Percentiles rank a stretch among this genome's conserved stretches.
phyloP scores from a whole-genome alignment of 64 coral and sea anemone species.

The Catalaphyllia jardinei region DNA sequence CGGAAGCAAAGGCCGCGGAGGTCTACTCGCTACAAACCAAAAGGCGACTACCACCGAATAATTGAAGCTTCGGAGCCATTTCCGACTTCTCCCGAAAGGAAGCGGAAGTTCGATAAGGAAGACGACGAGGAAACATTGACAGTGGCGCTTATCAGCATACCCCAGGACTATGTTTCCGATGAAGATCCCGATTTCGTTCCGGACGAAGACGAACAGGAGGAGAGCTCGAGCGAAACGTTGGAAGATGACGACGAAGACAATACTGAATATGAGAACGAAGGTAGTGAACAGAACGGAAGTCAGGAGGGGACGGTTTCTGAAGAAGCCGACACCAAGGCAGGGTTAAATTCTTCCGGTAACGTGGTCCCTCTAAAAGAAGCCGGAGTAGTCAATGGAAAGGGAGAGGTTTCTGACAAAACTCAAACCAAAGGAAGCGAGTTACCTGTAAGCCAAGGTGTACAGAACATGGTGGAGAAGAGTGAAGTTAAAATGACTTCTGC shows the following conservation, averaged over 20 bases:
- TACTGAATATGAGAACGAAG: background rate
- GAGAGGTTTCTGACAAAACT: background rate
- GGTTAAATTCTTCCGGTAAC: background rate
- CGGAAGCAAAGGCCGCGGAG: conserved; percentile 5
- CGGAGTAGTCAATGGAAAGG: background rate
- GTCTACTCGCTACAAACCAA: conserved; percentile 9
- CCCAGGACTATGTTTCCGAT: conserved; percentile 3
- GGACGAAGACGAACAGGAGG: background rate
- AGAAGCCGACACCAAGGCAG: background rate
- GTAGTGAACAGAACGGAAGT: background rate
- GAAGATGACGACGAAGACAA: conserved; percentile 13
- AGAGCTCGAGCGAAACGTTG: background rate
- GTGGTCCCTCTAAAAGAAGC: background rate
- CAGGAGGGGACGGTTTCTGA: background rate
- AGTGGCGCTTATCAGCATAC: conserved; percentile 9
- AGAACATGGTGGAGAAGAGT: background rate
- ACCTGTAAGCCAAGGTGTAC: background rate
- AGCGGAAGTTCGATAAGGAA: conserved; percentile 19
- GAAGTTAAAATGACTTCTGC: background rate
- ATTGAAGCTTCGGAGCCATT: conserved; percentile 24
- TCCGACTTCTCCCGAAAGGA: conserved; percentile 17
- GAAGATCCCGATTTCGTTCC: conserved; percentile 41
- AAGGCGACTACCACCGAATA: conserved; percentile 6
- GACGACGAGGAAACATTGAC: background rate
- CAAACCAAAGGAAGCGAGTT: background rate